A percentile compares a stretch with the other conserved stretches of the same genome.
phyloP scores from a whole-genome alignment of 1,140 invertebrate genomes.

The Latrodectus geometricus region DNA sequence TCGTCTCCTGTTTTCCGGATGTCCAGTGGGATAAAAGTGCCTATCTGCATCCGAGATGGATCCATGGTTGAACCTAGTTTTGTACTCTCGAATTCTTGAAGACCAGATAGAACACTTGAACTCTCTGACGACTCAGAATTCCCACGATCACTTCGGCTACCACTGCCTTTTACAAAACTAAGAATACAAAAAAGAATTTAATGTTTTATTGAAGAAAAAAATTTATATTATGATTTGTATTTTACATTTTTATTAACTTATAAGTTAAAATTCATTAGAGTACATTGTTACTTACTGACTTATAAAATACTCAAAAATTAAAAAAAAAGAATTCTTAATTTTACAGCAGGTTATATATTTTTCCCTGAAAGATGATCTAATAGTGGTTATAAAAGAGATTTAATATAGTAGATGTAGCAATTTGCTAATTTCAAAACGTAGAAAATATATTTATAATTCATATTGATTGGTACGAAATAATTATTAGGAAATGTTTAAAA shows the following conservation, averaged over 20 bases:
- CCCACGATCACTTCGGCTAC: not conserved
- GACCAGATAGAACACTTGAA: slow-evolving; percentile 56
- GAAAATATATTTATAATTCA: too few species aligned
- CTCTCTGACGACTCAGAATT: slow-evolving; percentile 54
- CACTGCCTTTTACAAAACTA: slow-evolving; percentile 27
- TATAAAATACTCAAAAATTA: too few species aligned
- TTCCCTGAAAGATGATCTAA: too few species aligned
- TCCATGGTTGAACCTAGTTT: not conserved
- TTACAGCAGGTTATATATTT: too few species aligned
- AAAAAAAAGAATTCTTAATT: too few species aligned
- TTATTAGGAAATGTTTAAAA: too few species aligned
- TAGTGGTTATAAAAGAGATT: too few species aligned
- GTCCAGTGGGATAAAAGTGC: slow-evolving; percentile 13
- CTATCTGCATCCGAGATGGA: slow-evolving; percentile 13
- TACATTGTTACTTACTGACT: too few species aligned
- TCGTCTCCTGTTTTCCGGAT: slow-evolving; percentile 57
- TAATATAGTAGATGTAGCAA: too few species aligned
- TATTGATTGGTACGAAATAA: too few species aligned
- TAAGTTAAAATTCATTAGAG: not conserved
- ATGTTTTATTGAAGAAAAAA: not conserved
- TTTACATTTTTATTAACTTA: not conserved
- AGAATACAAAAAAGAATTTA: not conserved
- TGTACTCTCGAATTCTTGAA: slow-evolving; percentile 21
- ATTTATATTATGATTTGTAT: not conserved
- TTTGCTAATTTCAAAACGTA: too few species aligned